A percentile compares a stretch with the other conserved stretches of the same genome.
Conservation (phyloP, 64 coral and sea anemone species). For the Porites australiensis region DNA sequence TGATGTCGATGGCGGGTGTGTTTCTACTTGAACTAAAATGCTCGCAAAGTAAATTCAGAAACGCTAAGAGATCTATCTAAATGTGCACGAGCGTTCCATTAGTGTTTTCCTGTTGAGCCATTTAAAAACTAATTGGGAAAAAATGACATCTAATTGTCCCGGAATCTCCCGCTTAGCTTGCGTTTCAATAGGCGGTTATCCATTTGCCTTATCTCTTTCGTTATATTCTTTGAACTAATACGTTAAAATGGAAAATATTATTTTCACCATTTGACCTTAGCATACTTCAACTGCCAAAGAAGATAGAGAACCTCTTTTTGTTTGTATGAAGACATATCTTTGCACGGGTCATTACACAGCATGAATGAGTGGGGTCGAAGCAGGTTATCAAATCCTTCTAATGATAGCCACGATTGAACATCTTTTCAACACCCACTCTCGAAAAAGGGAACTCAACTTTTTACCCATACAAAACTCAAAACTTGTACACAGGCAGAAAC, state of each 20-base stretch:
- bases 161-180: conserved; percentile 27
- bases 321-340: background rate
- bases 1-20: too few species aligned
- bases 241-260: background rate
- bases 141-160: conserved; percentile 19
- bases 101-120: background rate
- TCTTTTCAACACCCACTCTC: background rate
- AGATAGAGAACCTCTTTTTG: too few species aligned
- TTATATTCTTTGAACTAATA: background rate
- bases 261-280: too few species aligned
- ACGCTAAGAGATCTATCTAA: conserved; percentile 9
- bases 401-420: conserved; percentile 7
- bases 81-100: background rate
- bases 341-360: conserved; percentile 29
- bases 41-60: background rate
- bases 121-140: conserved; percentile 31
- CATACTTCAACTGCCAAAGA: background rate
- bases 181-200: background rate
- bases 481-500: background rate
- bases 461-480: background rate
- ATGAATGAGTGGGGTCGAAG: conserved; percentile 19
- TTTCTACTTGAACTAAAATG: background rate
- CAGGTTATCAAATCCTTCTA: background rate
- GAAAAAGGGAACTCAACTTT: background rate
- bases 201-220: background rate